These are phyloP conservation scores for Thalassophryne amazonica DNA, from an alignment of 2,797 vertebrate genomes.

Conservation along the genomic window DNA sequence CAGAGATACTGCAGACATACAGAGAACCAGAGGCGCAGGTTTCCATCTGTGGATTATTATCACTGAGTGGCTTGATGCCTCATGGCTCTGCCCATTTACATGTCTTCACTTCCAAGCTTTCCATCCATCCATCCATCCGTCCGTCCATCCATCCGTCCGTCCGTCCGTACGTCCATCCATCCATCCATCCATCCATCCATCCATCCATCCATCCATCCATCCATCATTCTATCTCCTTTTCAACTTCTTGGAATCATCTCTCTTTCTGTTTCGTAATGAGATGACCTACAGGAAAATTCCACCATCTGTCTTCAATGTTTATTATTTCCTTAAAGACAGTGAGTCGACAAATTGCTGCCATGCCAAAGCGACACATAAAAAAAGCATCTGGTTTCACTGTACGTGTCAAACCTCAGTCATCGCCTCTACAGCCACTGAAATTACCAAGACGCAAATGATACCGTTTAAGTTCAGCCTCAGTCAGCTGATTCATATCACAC, in stretches of 20 bases:
- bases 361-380: slow-evolving; percentile 41
- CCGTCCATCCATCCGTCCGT: slow-evolving; percentile 21
- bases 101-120: slow-evolving; percentile 25
- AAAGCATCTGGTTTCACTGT: slow-evolving; percentile 58
- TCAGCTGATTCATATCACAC: slow-evolving; percentile 24
- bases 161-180: slow-evolving; percentile 29
- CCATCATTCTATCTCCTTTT: slow-evolving; percentile 20
- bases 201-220: slow-evolving; percentile 18
- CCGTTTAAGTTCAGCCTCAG: slow-evolving; percentile 10
- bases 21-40: slow-evolving; percentile 17
- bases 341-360: slow-evolving; percentile 39
- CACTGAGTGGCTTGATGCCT: slow-evolving; percentile 45
- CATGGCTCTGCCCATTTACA: slow-evolving; percentile 23
- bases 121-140: slow-evolving; percentile 16
- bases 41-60: slow-evolving; percentile 66
- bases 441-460: slow-evolving; percentile 25
- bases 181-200: slow-evolving; percentile 22
- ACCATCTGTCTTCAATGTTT: slow-evolving; percentile 64
- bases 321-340: slow-evolving; percentile 23
- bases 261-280: no score
- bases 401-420: slow-evolving; percentile 40
- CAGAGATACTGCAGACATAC: slow-evolving; percentile 2
- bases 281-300: slow-evolving; percentile 20
- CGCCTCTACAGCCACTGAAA: slow-evolving; percentile 6
- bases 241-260: slow-evolving; percentile 1